Conservation (phyloP, 2,888 invertebrate genomes). For the Allolobophora icterica region DNA sequence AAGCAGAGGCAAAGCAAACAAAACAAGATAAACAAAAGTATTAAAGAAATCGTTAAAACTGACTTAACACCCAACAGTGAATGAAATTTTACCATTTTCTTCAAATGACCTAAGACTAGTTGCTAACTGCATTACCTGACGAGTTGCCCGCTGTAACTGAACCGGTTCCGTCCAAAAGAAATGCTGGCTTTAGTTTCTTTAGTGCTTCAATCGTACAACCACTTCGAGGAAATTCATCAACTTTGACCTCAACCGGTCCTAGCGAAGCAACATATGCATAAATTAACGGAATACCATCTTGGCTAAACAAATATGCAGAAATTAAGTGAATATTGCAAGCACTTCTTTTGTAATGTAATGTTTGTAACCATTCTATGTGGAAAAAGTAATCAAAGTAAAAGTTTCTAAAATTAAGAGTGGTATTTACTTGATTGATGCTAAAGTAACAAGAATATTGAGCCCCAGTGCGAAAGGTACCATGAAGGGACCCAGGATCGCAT, state of each 20-base stretch:
- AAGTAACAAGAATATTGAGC: neutral
- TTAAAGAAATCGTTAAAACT: too few species aligned
- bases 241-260: constrained; percentile 50
- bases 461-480: neutral
- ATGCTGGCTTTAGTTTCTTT: constrained; percentile 73
- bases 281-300: constrained; percentile 8
- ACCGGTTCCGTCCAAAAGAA: constrained; percentile 71
- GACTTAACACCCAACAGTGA: too few species aligned
- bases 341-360: too few species aligned
- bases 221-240: constrained; percentile 77
- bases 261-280: neutral
- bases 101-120: neutral
- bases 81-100: too few species aligned
- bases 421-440: neutral
- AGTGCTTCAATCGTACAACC: constrained; percentile 72
- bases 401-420: too few species aligned
- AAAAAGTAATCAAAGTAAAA: too few species aligned
- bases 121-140: constrained; percentile 65
- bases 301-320: neutral
- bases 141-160: constrained; percentile 77
- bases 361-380: too few species aligned
- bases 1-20: too few species aligned
- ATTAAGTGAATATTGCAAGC: too few species aligned
- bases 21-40: too few species aligned
- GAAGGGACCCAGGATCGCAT: too few species aligned